Evolutionary conservation across 2,797 vertebrate species (phyloP).

Genomic region (Rhinophrynus dorsalis): DNA sequence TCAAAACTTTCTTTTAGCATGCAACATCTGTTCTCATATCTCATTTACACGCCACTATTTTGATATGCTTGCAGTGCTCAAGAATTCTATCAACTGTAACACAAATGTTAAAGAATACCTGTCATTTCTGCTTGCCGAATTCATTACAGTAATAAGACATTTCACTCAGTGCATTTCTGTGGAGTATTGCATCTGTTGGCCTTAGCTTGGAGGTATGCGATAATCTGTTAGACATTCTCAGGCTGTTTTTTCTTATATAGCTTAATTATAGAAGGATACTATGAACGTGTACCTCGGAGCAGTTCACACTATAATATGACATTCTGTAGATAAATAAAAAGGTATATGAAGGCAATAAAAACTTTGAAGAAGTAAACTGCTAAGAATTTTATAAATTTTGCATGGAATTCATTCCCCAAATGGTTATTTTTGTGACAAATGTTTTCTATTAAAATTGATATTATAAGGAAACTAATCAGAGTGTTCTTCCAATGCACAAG

Average conservation of each 20-base stretch:
- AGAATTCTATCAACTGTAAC: slow-evolving; percentile 34
- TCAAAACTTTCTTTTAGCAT: not conserved
- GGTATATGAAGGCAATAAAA: slow-evolving; percentile 36
- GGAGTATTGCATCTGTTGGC: slow-evolving; percentile 41
- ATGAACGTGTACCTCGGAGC: slow-evolving; percentile 35
- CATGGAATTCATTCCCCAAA: slow-evolving; percentile 36
- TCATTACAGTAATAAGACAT: slow-evolving; percentile 38
- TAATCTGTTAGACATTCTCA: slow-evolving; percentile 33
- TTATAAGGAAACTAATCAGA: slow-evolving; percentile 37
- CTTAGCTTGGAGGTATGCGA: slow-evolving; percentile 39
- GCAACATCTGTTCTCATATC: not conserved
- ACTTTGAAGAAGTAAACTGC: slow-evolving; percentile 37
- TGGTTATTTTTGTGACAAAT: slow-evolving; percentile 30
- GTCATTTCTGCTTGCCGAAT: slow-evolving; percentile 35
- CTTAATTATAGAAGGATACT: slow-evolving; percentile 44
- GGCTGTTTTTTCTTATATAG: slow-evolving; percentile 45
- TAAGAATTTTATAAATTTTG: slow-evolving; percentile 45
- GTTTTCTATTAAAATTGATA: slow-evolving; percentile 45
- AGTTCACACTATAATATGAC: slow-evolving; percentile 37
- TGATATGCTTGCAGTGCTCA: slow-evolving; percentile 15
- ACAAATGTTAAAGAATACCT: slow-evolving; percentile 45
- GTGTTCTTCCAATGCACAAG: slow-evolving; percentile 17
- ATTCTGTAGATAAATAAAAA: slow-evolving; percentile 36
- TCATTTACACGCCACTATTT: slow-evolving; percentile 11
- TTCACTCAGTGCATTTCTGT: slow-evolving; percentile 25